phyloP scores from a whole-genome alignment of 2,888 invertebrate species.

The Latrodectus hesperus region DNA sequence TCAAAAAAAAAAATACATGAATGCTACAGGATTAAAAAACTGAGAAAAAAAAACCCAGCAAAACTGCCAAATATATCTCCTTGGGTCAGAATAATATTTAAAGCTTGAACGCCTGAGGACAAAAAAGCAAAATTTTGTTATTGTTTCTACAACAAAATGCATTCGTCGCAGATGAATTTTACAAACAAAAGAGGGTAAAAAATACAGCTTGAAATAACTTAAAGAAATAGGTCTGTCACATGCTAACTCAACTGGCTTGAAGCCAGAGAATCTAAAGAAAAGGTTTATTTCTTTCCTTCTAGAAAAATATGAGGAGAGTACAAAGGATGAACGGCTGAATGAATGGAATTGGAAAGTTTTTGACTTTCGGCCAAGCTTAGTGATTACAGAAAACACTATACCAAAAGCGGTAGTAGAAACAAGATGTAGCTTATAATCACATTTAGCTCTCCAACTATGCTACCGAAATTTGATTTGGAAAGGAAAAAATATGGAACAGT shows the following conservation, averaged over 20 bases:
- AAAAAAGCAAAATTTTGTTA: constrained; percentile 1
- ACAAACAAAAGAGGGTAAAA: not conserved
- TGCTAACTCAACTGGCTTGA: constrained; percentile 40
- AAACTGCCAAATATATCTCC: constrained; percentile 22
- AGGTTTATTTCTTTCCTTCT: not conserved
- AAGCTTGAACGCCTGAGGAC: not conserved
- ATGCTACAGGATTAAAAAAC: not conserved
- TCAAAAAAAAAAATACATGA: not conserved
- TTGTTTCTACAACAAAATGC: constrained; percentile 11
- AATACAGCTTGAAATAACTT: constrained; percentile 37
- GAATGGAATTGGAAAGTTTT: constrained; percentile 40
- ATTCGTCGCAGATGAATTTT: not conserved
- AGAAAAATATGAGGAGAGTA: constrained; percentile 15
- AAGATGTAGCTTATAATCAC: constrained; percentile 23
- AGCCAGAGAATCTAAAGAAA: constrained; percentile 14
- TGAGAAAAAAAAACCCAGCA: not conserved
- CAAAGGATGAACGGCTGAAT: constrained; percentile 13
- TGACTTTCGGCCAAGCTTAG: constrained; percentile 35
- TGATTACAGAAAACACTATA: constrained; percentile 36
- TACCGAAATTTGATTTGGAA: constrained; percentile 37
- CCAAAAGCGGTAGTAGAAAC: not conserved
- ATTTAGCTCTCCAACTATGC: not conserved
- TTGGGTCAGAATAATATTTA: constrained; percentile 37
- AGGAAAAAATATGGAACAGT: constrained; percentile 27
- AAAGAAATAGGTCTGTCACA: constrained; percentile 42